Conservation (phyloP, 1,140 invertebrate species). For the Oncopodura yosiiana region DNA sequence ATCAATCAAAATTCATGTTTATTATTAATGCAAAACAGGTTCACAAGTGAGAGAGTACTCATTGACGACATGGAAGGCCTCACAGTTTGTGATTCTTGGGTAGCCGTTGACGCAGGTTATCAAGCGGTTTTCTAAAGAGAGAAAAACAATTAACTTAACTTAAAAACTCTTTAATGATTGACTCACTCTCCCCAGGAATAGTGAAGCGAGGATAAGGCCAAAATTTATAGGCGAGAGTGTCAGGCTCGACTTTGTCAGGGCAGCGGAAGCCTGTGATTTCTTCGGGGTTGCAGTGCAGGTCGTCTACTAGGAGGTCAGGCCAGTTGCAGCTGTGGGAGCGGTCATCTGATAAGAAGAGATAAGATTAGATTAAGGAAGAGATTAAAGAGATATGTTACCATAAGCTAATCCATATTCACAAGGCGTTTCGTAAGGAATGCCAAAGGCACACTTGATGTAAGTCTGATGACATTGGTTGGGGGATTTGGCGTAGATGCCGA, state of each 20-base stretch:
- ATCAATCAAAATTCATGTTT: too few relatives aligned
- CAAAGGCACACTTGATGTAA: slow-evolving; percentile 76
- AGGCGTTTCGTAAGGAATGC: slow-evolving; percentile 61
- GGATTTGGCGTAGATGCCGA: slow-evolving; percentile 72
- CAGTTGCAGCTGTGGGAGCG: slow-evolving; percentile 82
- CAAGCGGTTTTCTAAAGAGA: too few relatives aligned
- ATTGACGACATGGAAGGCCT: slow-evolving; percentile 74
- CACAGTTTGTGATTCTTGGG: slow-evolving; percentile 74
- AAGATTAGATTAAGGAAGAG: background rate
- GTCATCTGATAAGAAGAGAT: slow-evolving; percentile 59
- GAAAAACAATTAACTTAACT: too few relatives aligned
- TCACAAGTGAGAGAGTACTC: slow-evolving; percentile 70
- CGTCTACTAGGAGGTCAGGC: slow-evolving; percentile 76
- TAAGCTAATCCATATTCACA: slow-evolving; percentile 71
- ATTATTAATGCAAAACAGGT: too few relatives aligned
- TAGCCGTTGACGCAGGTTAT: slow-evolving; percentile 80
- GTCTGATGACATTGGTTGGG: slow-evolving; percentile 62
- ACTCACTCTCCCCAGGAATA: slow-evolving; percentile 69
- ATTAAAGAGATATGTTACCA: background rate
- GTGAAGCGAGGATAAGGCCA: slow-evolving; percentile 82
- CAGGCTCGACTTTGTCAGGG: slow-evolving; percentile 66
- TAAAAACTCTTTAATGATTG: too few relatives aligned
- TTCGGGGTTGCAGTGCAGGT: slow-evolving; percentile 74
- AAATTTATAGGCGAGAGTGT: slow-evolving; percentile 68
- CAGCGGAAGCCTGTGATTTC: slow-evolving; percentile 47